Evolutionary conservation across 2,113 vertebrate species (phyloP).

Genomic region (Archocentrus centrarchus): DNA sequence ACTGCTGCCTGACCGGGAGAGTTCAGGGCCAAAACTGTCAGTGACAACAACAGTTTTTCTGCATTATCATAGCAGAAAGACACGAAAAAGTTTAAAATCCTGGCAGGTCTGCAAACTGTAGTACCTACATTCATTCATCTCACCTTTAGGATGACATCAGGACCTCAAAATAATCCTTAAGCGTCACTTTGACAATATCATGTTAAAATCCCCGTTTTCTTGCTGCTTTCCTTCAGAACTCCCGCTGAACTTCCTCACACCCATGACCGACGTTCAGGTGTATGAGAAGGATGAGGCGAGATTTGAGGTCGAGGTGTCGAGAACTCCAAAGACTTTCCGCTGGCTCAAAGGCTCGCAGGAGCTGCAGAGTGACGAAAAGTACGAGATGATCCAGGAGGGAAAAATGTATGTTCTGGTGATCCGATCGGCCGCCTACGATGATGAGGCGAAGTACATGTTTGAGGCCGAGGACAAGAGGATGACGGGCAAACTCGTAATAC

Average conservation of each 20-base stretch:
- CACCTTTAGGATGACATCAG: neutral
- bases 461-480: slow-evolving; percentile 97
- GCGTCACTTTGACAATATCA: neutral
- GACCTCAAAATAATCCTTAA: neutral
- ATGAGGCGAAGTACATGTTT: slow-evolving; percentile 96
- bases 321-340: slow-evolving; percentile 89
- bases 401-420: slow-evolving; percentile 87
- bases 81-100: too few relatives aligned
- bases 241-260: slow-evolving; percentile 92
- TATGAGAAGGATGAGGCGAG: slow-evolving; percentile 96
- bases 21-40: too few relatives aligned
- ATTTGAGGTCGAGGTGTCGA: slow-evolving; percentile 95
- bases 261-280: slow-evolving; percentile 91
- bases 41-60: too few relatives aligned
- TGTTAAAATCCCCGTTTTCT: neutral
- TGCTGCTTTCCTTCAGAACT: slow-evolving; percentile 81
- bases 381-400: slow-evolving; percentile 86
- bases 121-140: neutral
- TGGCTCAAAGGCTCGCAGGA: slow-evolving; percentile 96
- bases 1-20: too few relatives aligned
- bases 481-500: slow-evolving; percentile 89
- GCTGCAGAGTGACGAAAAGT: slow-evolving; percentile 85
- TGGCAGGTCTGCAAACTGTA: too few relatives aligned
- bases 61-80: too few relatives aligned
- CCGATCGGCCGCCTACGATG: slow-evolving; percentile 90